Evolutionary conservation across 2,888 invertebrate species (phyloP).

Genomic region (Caenorhabditis uteleia): DNA sequence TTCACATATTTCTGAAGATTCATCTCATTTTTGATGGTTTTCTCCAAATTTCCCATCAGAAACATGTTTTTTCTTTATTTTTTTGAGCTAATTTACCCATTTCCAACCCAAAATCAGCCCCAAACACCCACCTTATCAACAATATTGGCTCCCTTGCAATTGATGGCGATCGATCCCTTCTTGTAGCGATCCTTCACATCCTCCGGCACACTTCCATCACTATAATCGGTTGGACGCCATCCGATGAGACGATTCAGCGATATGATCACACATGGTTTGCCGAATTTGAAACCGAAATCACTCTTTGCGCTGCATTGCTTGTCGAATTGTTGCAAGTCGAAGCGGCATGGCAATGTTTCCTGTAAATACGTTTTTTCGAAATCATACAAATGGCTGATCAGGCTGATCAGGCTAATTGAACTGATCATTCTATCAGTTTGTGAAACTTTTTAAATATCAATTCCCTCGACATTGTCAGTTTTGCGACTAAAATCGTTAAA

Average conservation of each 20-base stretch:
- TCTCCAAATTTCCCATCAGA: too few species aligned
- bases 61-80: too few species aligned
- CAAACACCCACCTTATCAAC: constrained; percentile 25
- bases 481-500: too few species aligned
- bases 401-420: too few species aligned
- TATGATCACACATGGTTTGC: constrained; percentile 90
- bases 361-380: too few species aligned
- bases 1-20: background rate
- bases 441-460: too few species aligned
- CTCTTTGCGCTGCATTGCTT: constrained; percentile 51
- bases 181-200: constrained; percentile 69
- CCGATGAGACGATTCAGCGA: constrained; percentile 82
- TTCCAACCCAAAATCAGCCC: too few species aligned
- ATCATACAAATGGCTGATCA: too few species aligned
- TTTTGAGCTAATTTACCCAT: too few species aligned
- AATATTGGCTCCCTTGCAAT: constrained; percentile 84
- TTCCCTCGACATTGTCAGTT: too few species aligned
- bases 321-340: constrained; percentile 55
- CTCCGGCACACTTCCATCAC: constrained; percentile 77
- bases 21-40: too few species aligned
- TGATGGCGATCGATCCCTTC: constrained; percentile 79
- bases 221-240: constrained; percentile 72
- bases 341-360: constrained; percentile 59
- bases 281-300: constrained; percentile 85
- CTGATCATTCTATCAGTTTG: too few species aligned